Evolutionary conservation across 2,113 vertebrate genomes (phyloP), one percentile per base, ranked within the genome.

Genomic region (Gnathonemus echidnorhynchus): DNA sequence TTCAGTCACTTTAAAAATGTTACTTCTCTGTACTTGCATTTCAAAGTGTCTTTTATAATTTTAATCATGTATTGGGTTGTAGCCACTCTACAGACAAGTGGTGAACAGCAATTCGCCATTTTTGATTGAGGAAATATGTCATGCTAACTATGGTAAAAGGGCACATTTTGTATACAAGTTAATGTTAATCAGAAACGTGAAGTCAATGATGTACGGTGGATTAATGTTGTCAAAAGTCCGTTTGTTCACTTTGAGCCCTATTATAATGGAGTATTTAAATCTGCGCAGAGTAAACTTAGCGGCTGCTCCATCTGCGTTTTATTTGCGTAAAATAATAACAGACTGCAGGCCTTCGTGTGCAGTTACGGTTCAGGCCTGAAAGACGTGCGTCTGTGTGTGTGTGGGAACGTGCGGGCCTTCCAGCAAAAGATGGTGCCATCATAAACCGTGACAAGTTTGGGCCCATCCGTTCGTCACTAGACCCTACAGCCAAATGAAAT

Each of bases 361-460:
- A 49, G 84, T 86, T 49, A 50, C 17, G 31, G 17, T 80, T 49
- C 46, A 10, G 87, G 49, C 50, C 86, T n/a, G 27, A 48, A 87
- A 27, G 50, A 17, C 85, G 3, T 31, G n/a, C 62, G n/a, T 70
- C 9, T 70, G 31, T 56, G 27, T 45, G 27, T 53, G 86, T 48
- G 21, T 15, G 27, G 5, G 27, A 53, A 56, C 86, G 7, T 53
- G 35, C 13, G n/a, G 86, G 31, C 31, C 46, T 70, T 39, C 80
- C 21, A 35, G 49, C 74, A 19, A 45, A 85, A 62, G 24, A 42
- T 2, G 15, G 27, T 21, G 46, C 31, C 50, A 27, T n/a, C 74
- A 89, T 56, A 45, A 52, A 83, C 48, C 48, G 10, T 27, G 46
- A 52, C 88, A 89, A 89, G 88, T 84, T 42, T 66, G 66, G 80